These are phyloP conservation scores for Bombus cullumanus DNA, from an alignment of 1,140 invertebrate genomes.

Conservation along the genomic window DNA sequence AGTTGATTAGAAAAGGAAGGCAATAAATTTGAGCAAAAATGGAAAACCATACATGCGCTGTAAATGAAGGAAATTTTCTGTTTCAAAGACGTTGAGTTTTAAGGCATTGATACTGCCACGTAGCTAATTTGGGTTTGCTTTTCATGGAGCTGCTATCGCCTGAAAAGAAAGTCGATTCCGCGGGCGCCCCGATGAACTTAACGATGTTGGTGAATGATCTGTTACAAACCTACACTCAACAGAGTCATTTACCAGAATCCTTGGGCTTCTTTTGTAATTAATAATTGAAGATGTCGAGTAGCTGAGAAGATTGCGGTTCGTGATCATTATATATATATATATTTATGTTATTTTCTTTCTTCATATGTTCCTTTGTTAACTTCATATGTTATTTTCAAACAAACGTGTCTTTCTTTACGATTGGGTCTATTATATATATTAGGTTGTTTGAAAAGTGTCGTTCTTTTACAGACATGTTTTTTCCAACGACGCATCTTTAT, in stretches of 20 bases:
- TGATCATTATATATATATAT: not conserved
- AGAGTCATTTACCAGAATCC: not conserved
- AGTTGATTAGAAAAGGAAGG: not conserved
- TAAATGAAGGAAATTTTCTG: not conserved
- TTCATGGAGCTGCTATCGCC: not conserved
- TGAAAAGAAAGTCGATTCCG: slow-evolving; percentile 20
- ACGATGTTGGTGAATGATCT: slow-evolving; percentile 13
- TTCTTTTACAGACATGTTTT: no score
- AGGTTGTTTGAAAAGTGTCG: no score
- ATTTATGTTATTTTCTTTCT: not conserved
- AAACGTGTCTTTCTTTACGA: no score
- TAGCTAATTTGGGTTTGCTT: not conserved
- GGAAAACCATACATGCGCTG: not conserved
- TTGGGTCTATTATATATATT: not conserved
- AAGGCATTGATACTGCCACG: not conserved
- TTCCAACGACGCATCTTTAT: no score
- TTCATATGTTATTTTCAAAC: no score
- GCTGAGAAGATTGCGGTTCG: not conserved
- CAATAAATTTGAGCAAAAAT: no score
- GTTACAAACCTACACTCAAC: slow-evolving; percentile 7
- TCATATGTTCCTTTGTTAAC: no score
- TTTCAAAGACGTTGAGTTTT: not conserved
- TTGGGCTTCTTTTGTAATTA: slow-evolving; percentile 8
- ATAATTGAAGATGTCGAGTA: not conserved
- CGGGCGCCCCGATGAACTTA: slow-evolving; percentile 17